A percentile compares a stretch with the other conserved stretches of the same genome.
These are phyloP conservation scores for Anolis carolinensis DNA, from an alignment of 2,113 vertebrate species.

Conservation along the genomic window DNA sequence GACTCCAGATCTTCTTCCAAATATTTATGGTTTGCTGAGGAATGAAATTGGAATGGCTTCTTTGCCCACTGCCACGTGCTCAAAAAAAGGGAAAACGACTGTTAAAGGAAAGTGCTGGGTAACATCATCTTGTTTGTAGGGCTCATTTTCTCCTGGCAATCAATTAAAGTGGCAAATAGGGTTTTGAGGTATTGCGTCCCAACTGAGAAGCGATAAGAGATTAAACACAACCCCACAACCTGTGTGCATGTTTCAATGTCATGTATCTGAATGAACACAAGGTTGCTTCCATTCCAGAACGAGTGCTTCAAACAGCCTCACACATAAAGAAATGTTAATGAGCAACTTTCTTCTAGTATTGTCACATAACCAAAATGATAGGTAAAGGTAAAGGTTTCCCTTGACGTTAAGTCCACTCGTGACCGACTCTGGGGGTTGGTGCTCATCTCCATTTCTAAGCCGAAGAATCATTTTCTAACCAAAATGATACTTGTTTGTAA, in stretches of 20 bases:
- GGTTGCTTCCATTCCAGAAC: neutral
- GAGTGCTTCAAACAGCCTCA: neutral
- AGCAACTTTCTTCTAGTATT: neutral
- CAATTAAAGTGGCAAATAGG: neutral
- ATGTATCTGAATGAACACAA: neutral
- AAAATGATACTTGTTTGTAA: no score
- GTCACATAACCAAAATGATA: no score
- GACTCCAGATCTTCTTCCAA: neutral
- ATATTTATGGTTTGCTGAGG: neutral
- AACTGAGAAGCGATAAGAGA: no score
- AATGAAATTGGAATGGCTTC: neutral
- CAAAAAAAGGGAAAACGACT: neutral
- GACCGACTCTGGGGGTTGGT: no score
- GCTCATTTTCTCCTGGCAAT: fast-evolving
- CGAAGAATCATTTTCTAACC: no score
- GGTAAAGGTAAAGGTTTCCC: no score
- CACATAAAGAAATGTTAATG: neutral
- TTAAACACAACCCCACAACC: no score
- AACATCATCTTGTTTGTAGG: neutral
- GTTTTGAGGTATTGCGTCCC: no score
- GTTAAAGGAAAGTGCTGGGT: neutral
- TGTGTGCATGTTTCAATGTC: neutral
- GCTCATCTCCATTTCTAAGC: no score
- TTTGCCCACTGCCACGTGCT: fast-evolving
- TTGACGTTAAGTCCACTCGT: no score